These are phyloP conservation scores for Gavialis gangeticus DNA, from an alignment of 2,113 vertebrate genomes.

Conservation along the genomic window DNA sequence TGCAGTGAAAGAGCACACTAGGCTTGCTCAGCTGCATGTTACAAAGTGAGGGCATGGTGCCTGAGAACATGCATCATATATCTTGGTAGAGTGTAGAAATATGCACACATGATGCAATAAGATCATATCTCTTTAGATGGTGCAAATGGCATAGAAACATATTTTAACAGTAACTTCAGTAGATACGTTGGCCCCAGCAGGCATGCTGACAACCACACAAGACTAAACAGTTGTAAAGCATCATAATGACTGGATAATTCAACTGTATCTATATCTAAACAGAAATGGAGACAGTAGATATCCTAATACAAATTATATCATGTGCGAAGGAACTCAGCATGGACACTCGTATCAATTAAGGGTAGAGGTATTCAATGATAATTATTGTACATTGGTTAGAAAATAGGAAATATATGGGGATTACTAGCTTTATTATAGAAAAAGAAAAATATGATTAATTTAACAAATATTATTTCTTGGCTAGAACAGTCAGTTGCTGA, in stretches of 20 bases:
- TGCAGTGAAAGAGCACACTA: neutral
- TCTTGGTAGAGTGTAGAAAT: neutral
- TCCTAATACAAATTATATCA: neutral
- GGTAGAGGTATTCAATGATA: slow-evolving; percentile 36
- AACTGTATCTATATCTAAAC: neutral
- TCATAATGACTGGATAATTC: neutral
- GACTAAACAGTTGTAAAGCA: neutral
- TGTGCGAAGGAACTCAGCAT: neutral
- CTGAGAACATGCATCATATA: accelerated
- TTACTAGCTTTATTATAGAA: slow-evolving; percentile 48
- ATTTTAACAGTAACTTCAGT: neutral
- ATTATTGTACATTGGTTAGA: slow-evolving; percentile 31
- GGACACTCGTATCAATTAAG: neutral
- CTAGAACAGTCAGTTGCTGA: slow-evolving; percentile 23
- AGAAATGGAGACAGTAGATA: neutral
- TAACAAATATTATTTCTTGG: slow-evolving; percentile 24
- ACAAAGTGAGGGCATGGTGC: neutral
- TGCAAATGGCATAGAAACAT: accelerated
- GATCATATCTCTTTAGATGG: neutral
- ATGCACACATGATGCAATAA: neutral
- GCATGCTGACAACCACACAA: neutral
- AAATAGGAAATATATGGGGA: slow-evolving; percentile 47
- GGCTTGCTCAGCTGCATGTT: accelerated
- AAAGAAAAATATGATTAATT: slow-evolving; percentile 20
- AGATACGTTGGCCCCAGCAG: accelerated